Evolutionary conservation across 2,888 invertebrate genomes (phyloP).

Genomic region (Scaptomyza flava): DNA sequence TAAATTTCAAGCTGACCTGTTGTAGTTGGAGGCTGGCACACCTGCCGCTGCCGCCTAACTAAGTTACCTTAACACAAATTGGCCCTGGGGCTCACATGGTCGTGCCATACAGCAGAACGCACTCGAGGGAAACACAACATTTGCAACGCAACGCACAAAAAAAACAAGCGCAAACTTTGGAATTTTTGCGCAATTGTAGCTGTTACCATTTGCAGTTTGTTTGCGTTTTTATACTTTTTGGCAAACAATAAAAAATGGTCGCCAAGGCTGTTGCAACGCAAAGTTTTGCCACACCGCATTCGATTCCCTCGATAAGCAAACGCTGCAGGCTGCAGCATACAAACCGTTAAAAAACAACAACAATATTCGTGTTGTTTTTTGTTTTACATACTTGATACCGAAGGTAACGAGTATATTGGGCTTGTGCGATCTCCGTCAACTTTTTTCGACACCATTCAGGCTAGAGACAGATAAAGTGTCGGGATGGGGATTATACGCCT

Average conservation of each 20-base stretch:
- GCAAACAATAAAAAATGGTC: conserved; percentile 75
- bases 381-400: neutral
- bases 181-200: conserved; percentile 72
- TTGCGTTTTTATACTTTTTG: conserved; percentile 18
- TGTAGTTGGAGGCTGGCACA: conserved; percentile 33
- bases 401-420: too few relatives aligned
- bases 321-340: conserved; percentile 3
- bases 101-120: conserved; percentile 67
- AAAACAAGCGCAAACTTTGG: conserved; percentile 68
- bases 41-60: conserved; percentile 71
- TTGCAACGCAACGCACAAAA: conserved; percentile 26
- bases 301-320: conserved; percentile 69
- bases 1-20: conserved; percentile 74
- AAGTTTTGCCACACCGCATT: conserved; percentile 65
- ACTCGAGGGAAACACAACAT: conserved; percentile 67
- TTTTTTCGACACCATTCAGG: too few relatives aligned
- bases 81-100: conserved; percentile 44
- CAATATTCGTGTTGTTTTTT: neutral
- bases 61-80: conserved; percentile 63
- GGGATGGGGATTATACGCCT: too few relatives aligned
- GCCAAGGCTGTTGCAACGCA: conserved; percentile 47
- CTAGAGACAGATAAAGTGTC: too few relatives aligned
- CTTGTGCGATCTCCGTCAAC: too few relatives aligned
- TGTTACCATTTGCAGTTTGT: conserved; percentile 12
- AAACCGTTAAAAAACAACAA: conserved; percentile 8